Percentiles rank a stretch among this genome's conserved stretches.
These are phyloP conservation scores for Steatornis caripensis DNA, from an alignment of 2,113 vertebrate genomes.

Conservation along the genomic window DNA sequence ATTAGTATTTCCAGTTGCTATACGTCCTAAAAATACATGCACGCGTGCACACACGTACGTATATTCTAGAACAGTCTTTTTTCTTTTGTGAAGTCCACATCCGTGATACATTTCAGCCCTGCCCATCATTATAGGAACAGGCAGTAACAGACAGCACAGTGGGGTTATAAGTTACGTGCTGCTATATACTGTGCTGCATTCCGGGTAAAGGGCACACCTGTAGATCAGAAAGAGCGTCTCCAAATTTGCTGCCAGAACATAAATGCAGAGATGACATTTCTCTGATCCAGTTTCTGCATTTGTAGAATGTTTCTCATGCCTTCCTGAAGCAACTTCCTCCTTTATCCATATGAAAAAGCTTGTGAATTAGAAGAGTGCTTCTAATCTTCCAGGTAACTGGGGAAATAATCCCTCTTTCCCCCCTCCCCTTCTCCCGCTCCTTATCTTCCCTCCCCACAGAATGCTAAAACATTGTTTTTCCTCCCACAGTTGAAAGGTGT, in stretches of 20 bases:
- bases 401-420: constrained; percentile 15
- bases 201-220: constrained; percentile 1
- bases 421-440: not conserved
- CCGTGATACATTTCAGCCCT: not conserved
- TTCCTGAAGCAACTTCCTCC: constrained; percentile 41
- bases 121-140: not conserved
- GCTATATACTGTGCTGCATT: not conserved
- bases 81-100: not conserved
- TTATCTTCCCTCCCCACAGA: not conserved
- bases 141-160: not conserved
- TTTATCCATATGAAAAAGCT: constrained; percentile 18
- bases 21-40: not conserved
- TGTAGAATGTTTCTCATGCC: constrained; percentile 33
- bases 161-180: not conserved
- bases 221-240: not conserved
- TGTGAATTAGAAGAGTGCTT: constrained; percentile 28
- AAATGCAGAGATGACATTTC: not conserved
- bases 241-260: not conserved
- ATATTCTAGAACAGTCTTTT: not conserved
- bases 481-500: constrained; percentile 34
- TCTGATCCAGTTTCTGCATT: constrained; percentile 53
- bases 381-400: constrained; percentile 49
- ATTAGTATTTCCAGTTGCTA: not conserved
- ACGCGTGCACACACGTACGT: not conserved
- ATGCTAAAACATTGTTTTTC: constrained; percentile 16